Evolutionary conservation across 2,113 vertebrate genomes (phyloP).

Genomic region (Entosphenus tridentatus): DNA sequence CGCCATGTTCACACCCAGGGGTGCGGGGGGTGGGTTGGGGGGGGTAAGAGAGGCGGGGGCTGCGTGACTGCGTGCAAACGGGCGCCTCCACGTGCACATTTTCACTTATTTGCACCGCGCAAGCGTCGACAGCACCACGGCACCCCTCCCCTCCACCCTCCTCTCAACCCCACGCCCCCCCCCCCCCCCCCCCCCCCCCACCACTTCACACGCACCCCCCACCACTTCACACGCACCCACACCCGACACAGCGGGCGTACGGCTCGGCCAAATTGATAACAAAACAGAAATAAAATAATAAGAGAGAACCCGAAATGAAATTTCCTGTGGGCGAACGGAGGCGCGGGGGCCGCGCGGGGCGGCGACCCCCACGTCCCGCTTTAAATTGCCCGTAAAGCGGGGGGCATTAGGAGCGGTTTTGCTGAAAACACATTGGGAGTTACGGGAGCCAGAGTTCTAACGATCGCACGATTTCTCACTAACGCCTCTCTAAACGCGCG

Average conservation of each 20-base stretch:
- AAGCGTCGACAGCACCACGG: neutral
- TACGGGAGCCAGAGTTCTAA: slow-evolving; percentile 1
- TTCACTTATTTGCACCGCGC: too few species aligned
- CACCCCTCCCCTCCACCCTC: neutral
- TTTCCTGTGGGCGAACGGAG: too few species aligned
- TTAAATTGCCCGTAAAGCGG: neutral
- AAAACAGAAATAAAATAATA: too few species aligned
- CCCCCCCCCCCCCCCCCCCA: neutral
- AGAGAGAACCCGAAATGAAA: too few species aligned
- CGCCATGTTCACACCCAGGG: slow-evolving; percentile 5
- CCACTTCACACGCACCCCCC: neutral
- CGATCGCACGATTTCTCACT: slow-evolving; percentile 3
- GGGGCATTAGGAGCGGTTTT: slow-evolving; percentile 4
- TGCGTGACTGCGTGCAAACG: neutral
- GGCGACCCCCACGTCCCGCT: too few species aligned
- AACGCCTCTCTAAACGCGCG: neutral
- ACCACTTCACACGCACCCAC: too few species aligned
- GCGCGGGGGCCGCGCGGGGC: too few species aligned
- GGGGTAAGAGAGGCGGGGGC: slow-evolving; percentile 3
- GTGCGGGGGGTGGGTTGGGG: slow-evolving; percentile 3
- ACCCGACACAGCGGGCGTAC: too few species aligned
- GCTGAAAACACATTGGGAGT: slow-evolving; percentile 6
- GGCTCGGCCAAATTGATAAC: too few species aligned
- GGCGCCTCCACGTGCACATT: too few species aligned
- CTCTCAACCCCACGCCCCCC: neutral